A percentile compares a stretch with the other conserved stretches of the same genome.
Evolutionary conservation across 2,888 invertebrate species (phyloP).

Genomic region (Desoria tigrina): DNA sequence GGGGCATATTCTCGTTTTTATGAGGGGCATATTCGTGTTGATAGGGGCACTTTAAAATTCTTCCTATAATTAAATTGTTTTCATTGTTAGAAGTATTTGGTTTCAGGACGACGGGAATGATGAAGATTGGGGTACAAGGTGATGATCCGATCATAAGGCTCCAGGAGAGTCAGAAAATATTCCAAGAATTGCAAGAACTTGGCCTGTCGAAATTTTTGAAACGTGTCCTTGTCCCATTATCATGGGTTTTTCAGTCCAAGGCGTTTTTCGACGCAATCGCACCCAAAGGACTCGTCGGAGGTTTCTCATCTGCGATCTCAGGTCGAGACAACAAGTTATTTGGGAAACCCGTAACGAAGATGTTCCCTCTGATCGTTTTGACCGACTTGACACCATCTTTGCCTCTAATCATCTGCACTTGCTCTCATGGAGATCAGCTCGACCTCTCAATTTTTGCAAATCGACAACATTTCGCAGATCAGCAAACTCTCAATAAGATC

Average conservation of each 20-base stretch:
- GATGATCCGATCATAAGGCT: slow-evolving; percentile 16
- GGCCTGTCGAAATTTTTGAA: too few relatives aligned
- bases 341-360: slow-evolving; percentile 6
- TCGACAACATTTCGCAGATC: slow-evolving; percentile 25
- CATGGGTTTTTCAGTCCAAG: slow-evolving; percentile 12
- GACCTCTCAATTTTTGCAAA: slow-evolving; percentile 31
- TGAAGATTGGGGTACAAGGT: slow-evolving; percentile 16
- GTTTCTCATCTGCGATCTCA: slow-evolving; percentile 22
- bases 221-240: too few relatives aligned
- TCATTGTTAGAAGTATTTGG: too few relatives aligned
- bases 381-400: slow-evolving; percentile 24
- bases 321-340: slow-evolving; percentile 18
- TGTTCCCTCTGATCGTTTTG: slow-evolving; percentile 19
- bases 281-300: slow-evolving; percentile 12
- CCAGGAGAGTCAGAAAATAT: slow-evolving; percentile 5
- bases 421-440: slow-evolving; percentile 27
- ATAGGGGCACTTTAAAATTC: too few relatives aligned
- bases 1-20: too few relatives aligned
- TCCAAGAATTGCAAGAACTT: background rate
- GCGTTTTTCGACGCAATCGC: background rate
- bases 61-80: too few relatives aligned
- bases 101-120: too few relatives aligned
- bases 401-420: slow-evolving; percentile 27
- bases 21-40: too few relatives aligned
- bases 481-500: slow-evolving; percentile 13